These are phyloP conservation scores for Trissonchulus latispiculum DNA, from an alignment of 2,888 invertebrate species.

Conservation along the genomic window DNA sequence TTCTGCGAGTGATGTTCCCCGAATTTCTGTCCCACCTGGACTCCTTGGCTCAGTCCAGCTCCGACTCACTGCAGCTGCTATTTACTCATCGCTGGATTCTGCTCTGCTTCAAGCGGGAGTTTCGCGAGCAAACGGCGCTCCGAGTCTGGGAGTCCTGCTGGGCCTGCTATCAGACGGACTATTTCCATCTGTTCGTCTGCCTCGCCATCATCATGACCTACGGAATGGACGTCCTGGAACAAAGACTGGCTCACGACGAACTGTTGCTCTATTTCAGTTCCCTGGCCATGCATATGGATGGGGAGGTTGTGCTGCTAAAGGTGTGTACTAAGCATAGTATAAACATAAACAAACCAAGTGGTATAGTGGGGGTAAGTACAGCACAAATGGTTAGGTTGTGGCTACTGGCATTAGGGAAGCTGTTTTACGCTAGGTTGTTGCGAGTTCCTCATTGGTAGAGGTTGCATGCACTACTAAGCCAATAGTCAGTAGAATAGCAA, in stretches of 20 bases:
- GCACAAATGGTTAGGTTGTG: no score
- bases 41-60: constrained; percentile 42
- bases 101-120: constrained; percentile 75
- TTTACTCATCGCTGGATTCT: constrained; percentile 93
- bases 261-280: constrained; percentile 90
- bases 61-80: constrained; percentile 72
- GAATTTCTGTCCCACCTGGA: constrained; percentile 73
- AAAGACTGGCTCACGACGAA: constrained; percentile 81
- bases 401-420: no score
- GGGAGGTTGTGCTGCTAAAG: constrained; percentile 73
- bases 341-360: no score
- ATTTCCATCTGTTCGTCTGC: constrained; percentile 87
- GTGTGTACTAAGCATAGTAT: no score
- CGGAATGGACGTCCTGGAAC: constrained; percentile 70
- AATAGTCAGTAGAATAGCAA: no score
- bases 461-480: no score
- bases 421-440: no score
- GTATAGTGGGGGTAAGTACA: no score
- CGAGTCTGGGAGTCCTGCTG: constrained; percentile 95
- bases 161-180: constrained; percentile 89
- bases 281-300: constrained; percentile 94
- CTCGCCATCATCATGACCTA: constrained; percentile 84
- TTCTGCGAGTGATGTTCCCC: constrained; percentile 79
- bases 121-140: constrained; percentile 73
- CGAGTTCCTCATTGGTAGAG: no score